Evolutionary conservation across 2,113 vertebrate species (phyloP), one percentile per base, ranked within the genome.

Genomic region (Eretmochelys imbricata): DNA sequence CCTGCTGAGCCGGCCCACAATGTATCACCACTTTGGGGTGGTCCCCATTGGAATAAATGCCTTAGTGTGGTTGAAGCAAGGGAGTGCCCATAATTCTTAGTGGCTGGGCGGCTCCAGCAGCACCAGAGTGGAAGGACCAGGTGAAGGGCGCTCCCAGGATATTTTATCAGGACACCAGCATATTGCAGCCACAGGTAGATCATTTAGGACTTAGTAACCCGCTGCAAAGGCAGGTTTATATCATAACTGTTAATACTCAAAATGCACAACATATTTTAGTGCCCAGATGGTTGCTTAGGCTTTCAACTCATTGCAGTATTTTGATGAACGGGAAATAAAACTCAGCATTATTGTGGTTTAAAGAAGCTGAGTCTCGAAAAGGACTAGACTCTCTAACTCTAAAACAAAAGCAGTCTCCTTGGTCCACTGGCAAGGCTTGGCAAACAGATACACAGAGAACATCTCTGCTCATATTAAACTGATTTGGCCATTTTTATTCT

Each of bases 401-500:
- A 95, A 96, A 94, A 22, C 92, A 93, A 94, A 94, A 97, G 38
- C 89, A 80, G 91, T 93, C 95, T 95, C 92, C 96, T 96, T 87
- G 50, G 81, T 62, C 91, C 1, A 0, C 62, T 95, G 94, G 90
- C 91, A 94, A 91, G 93, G 25, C 91, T 96, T 62, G 84, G 93
- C 94, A 94, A 91, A 87, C 53, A 97, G 96, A 91, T 86, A 90
- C 89, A 27, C 91, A 89, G 89, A 93, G 89, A 95, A 95, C 57
- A 90, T 95, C 94, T 97, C 92, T 80, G 54, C 97, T 98, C 95
- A 93, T 97, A 97, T 95, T 97, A 97, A 97, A 97, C 97, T 97
- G 97, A 97, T 97, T 96, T 97, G 94, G 94, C 95, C 96, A 94
- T 98, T 97, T 97, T 97, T 97, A 98, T 97, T 96, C 97, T 97